Evolutionary conservation across 2,113 vertebrate genomes (phyloP).

Genomic region (Fulmarus glacialis): DNA sequence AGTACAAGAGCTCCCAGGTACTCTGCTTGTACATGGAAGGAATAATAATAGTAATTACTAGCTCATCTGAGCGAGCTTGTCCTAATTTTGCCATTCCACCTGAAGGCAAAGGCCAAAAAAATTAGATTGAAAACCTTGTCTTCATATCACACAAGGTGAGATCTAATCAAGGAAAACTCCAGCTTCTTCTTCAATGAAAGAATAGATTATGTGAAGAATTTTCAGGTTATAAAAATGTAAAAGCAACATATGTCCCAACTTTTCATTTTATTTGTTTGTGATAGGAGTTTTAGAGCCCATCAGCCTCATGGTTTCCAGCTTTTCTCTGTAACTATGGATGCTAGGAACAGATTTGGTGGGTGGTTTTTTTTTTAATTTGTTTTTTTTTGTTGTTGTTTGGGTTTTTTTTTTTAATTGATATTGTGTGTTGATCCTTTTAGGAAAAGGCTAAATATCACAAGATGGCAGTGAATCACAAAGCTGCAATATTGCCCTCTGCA

Average conservation of each 20-base stretch:
- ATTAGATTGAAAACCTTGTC: background rate
- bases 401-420: background rate
- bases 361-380: too few relatives aligned
- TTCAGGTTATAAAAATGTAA: background rate
- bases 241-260: background rate
- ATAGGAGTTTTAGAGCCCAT: background rate
- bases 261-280: background rate
- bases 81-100: slow-evolving; percentile 13
- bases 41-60: background rate
- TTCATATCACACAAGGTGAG: background rate
- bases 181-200: background rate
- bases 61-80: background rate
- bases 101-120: background rate
- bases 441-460: background rate
- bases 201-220: background rate
- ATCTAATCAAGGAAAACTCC: background rate
- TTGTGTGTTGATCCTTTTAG: background rate
- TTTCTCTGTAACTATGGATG: background rate
- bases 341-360: background rate
- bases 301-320: background rate
- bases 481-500: background rate
- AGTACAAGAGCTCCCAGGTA: background rate
- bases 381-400: background rate
- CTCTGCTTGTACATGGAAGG: background rate
- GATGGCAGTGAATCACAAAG: background rate